Conservation (phyloP, 1,140 invertebrate genomes). For the Brachystomella parvula region DNA sequence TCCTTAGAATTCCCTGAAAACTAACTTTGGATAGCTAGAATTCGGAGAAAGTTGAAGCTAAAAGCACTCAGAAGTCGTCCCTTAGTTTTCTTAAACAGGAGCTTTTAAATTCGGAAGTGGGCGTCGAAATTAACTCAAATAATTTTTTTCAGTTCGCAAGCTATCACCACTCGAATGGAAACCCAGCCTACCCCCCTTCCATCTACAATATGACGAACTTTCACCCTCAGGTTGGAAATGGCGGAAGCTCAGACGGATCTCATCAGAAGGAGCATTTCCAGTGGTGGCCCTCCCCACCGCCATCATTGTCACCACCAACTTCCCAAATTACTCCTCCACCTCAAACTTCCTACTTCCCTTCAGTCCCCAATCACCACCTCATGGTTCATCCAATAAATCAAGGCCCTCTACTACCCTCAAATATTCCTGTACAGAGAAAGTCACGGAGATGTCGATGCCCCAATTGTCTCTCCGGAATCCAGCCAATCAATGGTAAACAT, state of each 20-base stretch:
- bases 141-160: slow-evolving; percentile 2
- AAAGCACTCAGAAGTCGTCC: too few relatives aligned
- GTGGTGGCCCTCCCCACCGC: slow-evolving; percentile 34
- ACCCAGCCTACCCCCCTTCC: background rate
- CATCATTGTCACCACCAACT: slow-evolving; percentile 10
- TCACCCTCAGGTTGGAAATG: background rate
- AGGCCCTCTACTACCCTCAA: slow-evolving; percentile 18
- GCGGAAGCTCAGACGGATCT: background rate
- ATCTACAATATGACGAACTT: background rate
- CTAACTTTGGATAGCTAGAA: too few relatives aligned
- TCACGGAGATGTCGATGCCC: slow-evolving; percentile 38
- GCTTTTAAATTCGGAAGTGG: background rate
- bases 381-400: slow-evolving; percentile 13
- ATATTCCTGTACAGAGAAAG: slow-evolving; percentile 29
- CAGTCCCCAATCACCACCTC: slow-evolving; percentile 10
- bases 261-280: slow-evolving; percentile 29
- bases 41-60: too few relatives aligned
- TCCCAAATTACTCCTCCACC: slow-evolving; percentile 15
- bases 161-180: background rate
- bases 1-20: background rate
- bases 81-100: background rate
- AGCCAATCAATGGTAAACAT: slow-evolving; percentile 26
- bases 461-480: slow-evolving; percentile 35
- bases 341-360: slow-evolving; percentile 1
- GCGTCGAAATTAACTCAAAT: background rate